These are phyloP conservation scores for Patella vulgata DNA, from an alignment of 1,140 invertebrate genomes.

Conservation along the genomic window DNA sequence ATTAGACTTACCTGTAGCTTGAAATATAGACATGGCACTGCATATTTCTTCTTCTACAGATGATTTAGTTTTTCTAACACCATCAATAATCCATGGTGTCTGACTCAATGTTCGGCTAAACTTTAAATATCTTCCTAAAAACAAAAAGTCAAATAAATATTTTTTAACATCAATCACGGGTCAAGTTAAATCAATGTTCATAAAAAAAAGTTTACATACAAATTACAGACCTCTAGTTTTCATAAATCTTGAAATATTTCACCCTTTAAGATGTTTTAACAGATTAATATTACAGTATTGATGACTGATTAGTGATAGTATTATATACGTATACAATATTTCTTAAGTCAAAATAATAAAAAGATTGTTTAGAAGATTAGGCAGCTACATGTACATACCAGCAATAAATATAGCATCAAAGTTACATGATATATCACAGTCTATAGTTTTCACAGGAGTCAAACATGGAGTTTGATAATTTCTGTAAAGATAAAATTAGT, in stretches of 20 bases:
- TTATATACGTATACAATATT: background rate
- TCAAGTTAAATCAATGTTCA: too few relatives aligned
- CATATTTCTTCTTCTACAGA: constrained; percentile 94
- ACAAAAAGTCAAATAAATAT: too few relatives aligned
- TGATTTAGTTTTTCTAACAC: constrained; percentile 80
- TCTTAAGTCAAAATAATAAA: background rate
- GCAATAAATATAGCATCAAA: constrained; percentile 60
- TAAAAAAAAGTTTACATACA: too few relatives aligned
- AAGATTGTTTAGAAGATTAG: constrained; percentile 1
- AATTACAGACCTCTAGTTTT: too few relatives aligned
- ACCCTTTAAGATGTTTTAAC: too few relatives aligned
- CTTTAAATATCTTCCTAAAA: constrained; percentile 85
- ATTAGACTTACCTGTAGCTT: constrained; percentile 68
- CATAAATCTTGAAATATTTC: too few relatives aligned
- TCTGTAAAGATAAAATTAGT: constrained; percentile 33
- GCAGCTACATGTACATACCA: constrained; percentile 29
- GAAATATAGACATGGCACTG: constrained; percentile 69
- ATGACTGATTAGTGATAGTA: background rate
- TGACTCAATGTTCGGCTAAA: constrained; percentile 87
- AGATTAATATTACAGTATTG: too few relatives aligned
- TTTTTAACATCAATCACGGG: too few relatives aligned
- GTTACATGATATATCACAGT: constrained; percentile 52
- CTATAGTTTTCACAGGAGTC: constrained; percentile 32
- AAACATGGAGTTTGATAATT: constrained; percentile 43
- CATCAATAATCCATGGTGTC: constrained; percentile 92